A percentile compares a stretch with the other conserved stretches of the same genome.
phyloP scores from a whole-genome alignment of 2,797 vertebrate genomes.

The Cichlasoma orientale region DNA sequence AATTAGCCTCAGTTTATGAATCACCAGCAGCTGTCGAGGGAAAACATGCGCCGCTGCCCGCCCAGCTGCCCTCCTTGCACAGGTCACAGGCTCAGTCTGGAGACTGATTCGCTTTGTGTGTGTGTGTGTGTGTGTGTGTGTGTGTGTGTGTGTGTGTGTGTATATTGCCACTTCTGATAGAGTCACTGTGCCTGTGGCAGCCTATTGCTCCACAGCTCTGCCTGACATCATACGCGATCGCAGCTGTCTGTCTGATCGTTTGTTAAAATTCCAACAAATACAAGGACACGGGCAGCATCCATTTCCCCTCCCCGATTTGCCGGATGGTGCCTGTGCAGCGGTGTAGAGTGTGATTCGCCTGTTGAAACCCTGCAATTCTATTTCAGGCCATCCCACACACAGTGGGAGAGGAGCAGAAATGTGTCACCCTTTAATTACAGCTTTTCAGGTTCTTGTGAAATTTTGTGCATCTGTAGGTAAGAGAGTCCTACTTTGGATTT shows the following conservation, averaged over 20 bases:
- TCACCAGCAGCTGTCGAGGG: conserved; percentile 38
- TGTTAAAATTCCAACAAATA: conserved; percentile 36
- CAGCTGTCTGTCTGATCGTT: conserved; percentile 38
- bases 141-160: background rate
- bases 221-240: conserved; percentile 46
- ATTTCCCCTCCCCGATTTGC: conserved; percentile 40
- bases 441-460: conserved; percentile 75
- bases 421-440: conserved; percentile 82
- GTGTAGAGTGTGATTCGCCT: conserved; percentile 62
- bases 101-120: conserved; percentile 15
- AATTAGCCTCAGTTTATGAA: conserved; percentile 64
- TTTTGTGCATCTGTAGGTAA: conserved; percentile 74
- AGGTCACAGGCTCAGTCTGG: conserved; percentile 34
- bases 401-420: conserved; percentile 77
- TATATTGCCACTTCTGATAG: conserved; percentile 21
- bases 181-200: conserved; percentile 10
- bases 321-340: conserved; percentile 50
- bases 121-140: too few species aligned
- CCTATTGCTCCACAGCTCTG: conserved; percentile 7
- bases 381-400: conserved; percentile 81
- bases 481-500: conserved; percentile 70
- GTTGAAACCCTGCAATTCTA: conserved; percentile 79
- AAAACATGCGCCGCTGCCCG: conserved; percentile 19
- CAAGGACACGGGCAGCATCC: conserved; percentile 32
- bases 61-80: conserved; percentile 28